Evolutionary conservation across 2,888 invertebrate species (phyloP).

Genomic region (Heliconius ismenius): DNA sequence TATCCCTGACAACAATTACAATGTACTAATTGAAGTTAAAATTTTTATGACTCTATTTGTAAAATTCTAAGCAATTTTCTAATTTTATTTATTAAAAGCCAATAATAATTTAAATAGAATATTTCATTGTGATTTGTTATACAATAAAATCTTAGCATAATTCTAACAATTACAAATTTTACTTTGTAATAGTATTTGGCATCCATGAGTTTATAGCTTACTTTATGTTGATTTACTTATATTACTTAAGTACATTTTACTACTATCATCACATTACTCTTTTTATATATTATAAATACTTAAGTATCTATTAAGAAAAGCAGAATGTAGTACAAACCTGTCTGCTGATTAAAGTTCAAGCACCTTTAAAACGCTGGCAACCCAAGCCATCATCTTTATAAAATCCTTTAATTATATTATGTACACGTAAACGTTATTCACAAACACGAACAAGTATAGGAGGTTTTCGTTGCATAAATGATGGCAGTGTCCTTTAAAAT

Average conservation of each 20-base stretch:
- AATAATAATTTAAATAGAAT: not conserved
- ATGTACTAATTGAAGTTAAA: not conserved
- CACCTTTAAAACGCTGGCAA: conserved; percentile 33
- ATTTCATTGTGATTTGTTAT: not conserved
- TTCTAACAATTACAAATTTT: conserved; percentile 1
- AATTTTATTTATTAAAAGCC: not conserved
- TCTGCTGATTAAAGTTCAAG: conserved; percentile 31
- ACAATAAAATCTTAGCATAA: not conserved
- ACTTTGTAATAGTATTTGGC: not conserved
- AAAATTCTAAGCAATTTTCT: not conserved
- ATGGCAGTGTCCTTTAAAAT: conserved; percentile 41
- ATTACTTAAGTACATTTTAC: not conserved
- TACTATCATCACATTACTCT: not conserved
- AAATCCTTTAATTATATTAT: conserved; percentile 46
- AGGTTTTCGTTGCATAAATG: conserved; percentile 47
- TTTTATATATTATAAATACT: not conserved
- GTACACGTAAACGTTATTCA: conserved; percentile 55
- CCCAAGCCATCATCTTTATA: conserved; percentile 47
- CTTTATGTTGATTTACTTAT: not conserved
- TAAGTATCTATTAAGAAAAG: not conserved
- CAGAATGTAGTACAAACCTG: conserved; percentile 38
- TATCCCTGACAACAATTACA: not conserved
- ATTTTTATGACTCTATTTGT: not conserved
- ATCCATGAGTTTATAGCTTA: not conserved
- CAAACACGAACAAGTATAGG: conserved; percentile 57